Evolutionary conservation across 1,140 invertebrate species (phyloP).

Genomic region (Oppia nitens): DNA sequence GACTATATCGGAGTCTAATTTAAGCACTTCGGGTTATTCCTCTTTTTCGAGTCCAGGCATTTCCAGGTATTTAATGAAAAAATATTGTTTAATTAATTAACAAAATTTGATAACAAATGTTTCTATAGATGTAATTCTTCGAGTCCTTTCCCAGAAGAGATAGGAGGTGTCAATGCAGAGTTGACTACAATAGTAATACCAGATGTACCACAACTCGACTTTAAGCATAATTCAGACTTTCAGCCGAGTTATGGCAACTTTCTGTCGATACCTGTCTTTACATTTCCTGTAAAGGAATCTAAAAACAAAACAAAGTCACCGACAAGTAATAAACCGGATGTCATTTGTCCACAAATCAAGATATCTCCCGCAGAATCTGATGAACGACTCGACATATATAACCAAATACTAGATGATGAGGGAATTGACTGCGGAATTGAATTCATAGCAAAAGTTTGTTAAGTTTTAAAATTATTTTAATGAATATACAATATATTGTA

Average conservation of each 20-base stretch:
- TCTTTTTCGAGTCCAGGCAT: constrained; percentile 14
- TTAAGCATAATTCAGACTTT: constrained; percentile 1
- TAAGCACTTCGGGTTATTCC: constrained; percentile 17
- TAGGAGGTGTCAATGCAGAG: neutral
- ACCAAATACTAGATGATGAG: neutral
- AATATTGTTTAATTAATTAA: no score
- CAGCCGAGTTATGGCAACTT: constrained; percentile 1
- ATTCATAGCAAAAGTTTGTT: neutral
- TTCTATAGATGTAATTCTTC: constrained; percentile 9
- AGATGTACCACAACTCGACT: neutral
- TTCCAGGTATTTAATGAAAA: neutral
- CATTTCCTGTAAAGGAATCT: neutral
- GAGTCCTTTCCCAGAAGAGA: constrained; percentile 9
- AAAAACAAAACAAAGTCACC: neutral
- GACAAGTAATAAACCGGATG: neutral
- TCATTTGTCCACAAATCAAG: neutral
- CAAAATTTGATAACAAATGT: no score
- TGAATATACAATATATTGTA: no score
- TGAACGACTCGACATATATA: neutral
- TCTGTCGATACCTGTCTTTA: neutral
- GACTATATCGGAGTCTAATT: constrained; percentile 16
- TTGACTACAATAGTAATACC: neutral
- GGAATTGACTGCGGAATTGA: neutral
- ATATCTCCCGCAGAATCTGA: neutral
- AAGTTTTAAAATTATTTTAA: no score